Evolutionary conservation across 2,113 vertebrate genomes (phyloP).

Genomic region (Indicator indicator): DNA sequence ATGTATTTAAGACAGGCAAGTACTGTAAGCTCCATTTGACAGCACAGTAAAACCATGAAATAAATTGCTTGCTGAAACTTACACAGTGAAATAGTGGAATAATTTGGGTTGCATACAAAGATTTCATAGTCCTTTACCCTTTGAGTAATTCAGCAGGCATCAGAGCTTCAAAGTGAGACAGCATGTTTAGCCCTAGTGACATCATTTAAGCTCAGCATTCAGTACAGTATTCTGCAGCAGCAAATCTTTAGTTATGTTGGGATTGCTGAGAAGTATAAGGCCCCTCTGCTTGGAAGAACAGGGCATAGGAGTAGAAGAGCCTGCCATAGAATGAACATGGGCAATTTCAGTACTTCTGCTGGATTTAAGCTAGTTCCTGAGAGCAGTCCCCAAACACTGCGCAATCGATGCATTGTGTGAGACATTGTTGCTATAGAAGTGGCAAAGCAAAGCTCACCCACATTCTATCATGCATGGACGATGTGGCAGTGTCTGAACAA

Average conservation of each 20-base stretch:
- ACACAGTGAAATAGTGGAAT: not conserved
- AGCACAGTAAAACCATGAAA: not conserved
- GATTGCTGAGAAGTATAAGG: not conserved
- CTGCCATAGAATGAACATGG: not conserved
- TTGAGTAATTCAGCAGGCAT: not conserved
- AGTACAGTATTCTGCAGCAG: not conserved
- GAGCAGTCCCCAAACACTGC: accelerated
- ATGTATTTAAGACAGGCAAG: not conserved
- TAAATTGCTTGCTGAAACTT: not conserved
- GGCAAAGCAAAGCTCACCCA: not conserved
- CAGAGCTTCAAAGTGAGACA: not conserved
- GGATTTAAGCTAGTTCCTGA: not conserved
- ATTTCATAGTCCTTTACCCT: not conserved
- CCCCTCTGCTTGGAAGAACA: not conserved
- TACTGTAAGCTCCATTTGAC: not conserved
- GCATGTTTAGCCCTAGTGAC: not conserved
- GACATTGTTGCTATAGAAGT: not conserved
- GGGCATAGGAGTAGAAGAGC: not conserved
- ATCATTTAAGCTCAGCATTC: not conserved
- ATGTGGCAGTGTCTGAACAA: not conserved
- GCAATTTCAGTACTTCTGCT: not conserved
- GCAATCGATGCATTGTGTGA: not conserved
- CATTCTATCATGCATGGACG: accelerated
- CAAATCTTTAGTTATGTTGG: not conserved
- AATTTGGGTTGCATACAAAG: not conserved